Base-by-base conservation (phyloP, 2,797 vertebrate genomes). In the Orestias chungarensis region DNA sequence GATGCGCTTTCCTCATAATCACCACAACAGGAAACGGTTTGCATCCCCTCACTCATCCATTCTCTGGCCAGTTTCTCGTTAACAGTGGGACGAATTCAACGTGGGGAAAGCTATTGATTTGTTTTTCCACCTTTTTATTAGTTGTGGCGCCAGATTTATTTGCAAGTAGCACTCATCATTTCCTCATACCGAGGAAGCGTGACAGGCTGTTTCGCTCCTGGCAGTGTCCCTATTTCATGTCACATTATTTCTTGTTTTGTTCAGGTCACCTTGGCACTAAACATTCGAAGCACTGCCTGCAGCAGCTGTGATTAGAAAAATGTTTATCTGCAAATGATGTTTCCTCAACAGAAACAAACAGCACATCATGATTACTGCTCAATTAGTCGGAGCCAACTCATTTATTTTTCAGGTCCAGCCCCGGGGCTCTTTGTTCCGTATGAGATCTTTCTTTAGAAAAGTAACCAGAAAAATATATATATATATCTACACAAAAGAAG, bases 261-360 rank as follows among this genome's bases (percentile, higher is more conserved):
- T 90, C 65, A 38, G 93, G 92, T 94, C 93, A 95, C 93, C 93
- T 94, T 95, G 92, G 86, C 90, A 75, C 84, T 79, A 80, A 92
- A 89, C 82, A 66, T 81, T n/a, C 70, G 83, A 88, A 80, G 81
- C 80, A 54, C 81, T 6, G 92, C 91, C 91, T 92, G 91, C 88
- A 93, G 93, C 91, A 85, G 87, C 90, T 91, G 88, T 90, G 89
- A 93, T 94, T 93, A 92, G 90, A 90, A 91, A 86, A 92, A 84
- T 91, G 90, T 93, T 93, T 93, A 93, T 93, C 91, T 81, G 91
- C 88, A 87, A 89, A 89, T 91, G 84, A 89, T 87, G 86, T 91
- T 91, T 89, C 85, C 88, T 89, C 86, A 88, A 78, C 84, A 77
- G 87, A 91, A 87, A 91, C 90, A 90, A 90, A 91, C 71, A 61